Evolutionary conservation across 1,140 invertebrate genomes (phyloP), one percentile per base, ranked within the genome.

Genomic region (Meloidogyne hapla): DNA sequence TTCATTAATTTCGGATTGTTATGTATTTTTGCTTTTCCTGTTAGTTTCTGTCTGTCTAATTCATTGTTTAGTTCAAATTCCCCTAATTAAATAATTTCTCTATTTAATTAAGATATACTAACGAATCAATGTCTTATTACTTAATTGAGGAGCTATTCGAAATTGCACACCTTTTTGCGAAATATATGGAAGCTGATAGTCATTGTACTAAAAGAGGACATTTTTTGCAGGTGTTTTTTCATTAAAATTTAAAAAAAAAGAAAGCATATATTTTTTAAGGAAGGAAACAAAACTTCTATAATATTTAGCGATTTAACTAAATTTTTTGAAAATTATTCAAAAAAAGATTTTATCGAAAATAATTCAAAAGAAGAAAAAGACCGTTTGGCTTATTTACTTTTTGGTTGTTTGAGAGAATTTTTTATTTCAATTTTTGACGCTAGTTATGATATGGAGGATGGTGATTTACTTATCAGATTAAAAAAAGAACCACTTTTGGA

Each of bases 111-210:
- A 56, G 48, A 21, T 56, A 33, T 33, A 56, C n/a, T 56, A 56
- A 56, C 48, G n/a, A n/a, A 56, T 21, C n/a, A 56, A 56, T 56
- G 48, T 56, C 48, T n/a, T n/a, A 56, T 56, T 56, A 56, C n/a
- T n/a, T n/a, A n/a, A n/a, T n/a, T n/a, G 18, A 56, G 18, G 48
- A 56, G n/a, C n/a, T 56, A n/a, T 56, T 56, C n/a, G 48, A 56
- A 21, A 9, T 56, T 56, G 48, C 48, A n/a, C 48, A 6, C 1
- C 48, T 56, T 56, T 56, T 56, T 56, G 48, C 18, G 18, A 18
- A 56, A n/a, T 56, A 56, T 56, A 56, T 56, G 48, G 48, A 56
- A 56, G 48, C 48, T n/a, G 48, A 56, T 56, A 56, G 48, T 56
- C 48, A 56, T 56, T 56, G 48, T 56, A 5, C 2, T 56, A 21